A percentile compares a stretch with the other conserved stretches of the same genome.
Conservation (phyloP, 2,888 invertebrate genomes). For the Euclidia mi region DNA sequence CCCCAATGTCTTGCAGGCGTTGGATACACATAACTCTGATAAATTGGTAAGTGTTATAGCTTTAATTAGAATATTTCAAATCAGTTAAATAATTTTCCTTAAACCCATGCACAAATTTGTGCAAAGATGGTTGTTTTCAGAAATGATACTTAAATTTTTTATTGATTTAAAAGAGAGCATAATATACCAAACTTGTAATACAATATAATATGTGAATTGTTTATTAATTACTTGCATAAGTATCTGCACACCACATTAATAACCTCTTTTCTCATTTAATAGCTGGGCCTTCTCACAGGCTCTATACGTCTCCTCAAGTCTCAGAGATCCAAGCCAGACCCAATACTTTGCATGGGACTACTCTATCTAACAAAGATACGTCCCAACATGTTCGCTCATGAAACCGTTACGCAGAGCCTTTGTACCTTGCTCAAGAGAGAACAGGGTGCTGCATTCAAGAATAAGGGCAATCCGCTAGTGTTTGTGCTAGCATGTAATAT, state of each 20-base stretch:
- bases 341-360: constrained; percentile 93
- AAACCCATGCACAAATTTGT: neutral
- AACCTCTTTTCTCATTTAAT: constrained; percentile 24
- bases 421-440: constrained; percentile 96
- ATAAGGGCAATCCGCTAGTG: constrained; percentile 94
- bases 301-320: constrained; percentile 95
- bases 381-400: constrained; percentile 94
- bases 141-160: too few relatives aligned
- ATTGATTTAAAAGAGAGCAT: too few relatives aligned
- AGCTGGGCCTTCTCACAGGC: constrained; percentile 95
- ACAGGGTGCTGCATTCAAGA: constrained; percentile 92
- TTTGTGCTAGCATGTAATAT: constrained; percentile 96
- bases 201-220: too few relatives aligned
- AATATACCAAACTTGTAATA: too few relatives aligned
- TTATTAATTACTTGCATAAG: too few relatives aligned
- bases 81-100: neutral
- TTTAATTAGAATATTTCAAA: neutral
- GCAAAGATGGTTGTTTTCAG: too few relatives aligned
- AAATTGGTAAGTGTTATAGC: constrained; percentile 89
- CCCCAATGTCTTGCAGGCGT: constrained; percentile 93
- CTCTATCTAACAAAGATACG: constrained; percentile 95
- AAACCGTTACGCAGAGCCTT: constrained; percentile 94
- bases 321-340: constrained; percentile 95
- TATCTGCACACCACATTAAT: too few relatives aligned
- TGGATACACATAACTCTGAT: constrained; percentile 95